Conservation (phyloP, 2,888 invertebrate genomes). For the Mesorhabditis belari region DNA sequence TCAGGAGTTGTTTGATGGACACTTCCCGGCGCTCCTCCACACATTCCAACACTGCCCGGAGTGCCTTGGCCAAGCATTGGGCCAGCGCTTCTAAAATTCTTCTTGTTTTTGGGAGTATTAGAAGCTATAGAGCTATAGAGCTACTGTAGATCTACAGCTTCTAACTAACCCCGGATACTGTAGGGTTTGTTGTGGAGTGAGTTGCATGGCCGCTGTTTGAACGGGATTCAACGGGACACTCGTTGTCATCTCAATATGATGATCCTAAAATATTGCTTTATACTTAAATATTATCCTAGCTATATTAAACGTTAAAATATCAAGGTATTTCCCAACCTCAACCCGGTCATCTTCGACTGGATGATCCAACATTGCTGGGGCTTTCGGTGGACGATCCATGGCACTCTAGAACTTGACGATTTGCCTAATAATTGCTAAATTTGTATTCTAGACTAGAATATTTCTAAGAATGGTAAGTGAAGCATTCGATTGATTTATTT, state of each 20-base stretch:
- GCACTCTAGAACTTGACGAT: neutral
- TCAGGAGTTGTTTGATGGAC: slow-evolving; percentile 21
- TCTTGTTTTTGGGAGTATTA: too few relatives aligned
- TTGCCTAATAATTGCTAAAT: neutral
- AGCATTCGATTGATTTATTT: too few relatives aligned
- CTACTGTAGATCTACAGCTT: too few relatives aligned
- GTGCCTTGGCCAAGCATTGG: slow-evolving; percentile 22
- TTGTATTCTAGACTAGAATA: too few relatives aligned
- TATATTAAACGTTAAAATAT: neutral
- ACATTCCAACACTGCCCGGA: slow-evolving; percentile 26
- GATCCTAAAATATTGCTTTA: too few relatives aligned
- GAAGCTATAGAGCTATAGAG: too few relatives aligned
- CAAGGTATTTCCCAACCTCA: neutral
- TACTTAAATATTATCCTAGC: neutral
- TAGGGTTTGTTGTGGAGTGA: neutral
- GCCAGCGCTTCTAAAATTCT: slow-evolving; percentile 1
- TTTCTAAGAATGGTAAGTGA: too few relatives aligned
- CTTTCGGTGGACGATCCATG: slow-evolving; percentile 13
- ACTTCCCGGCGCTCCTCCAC: slow-evolving; percentile 8
- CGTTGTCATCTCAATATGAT: neutral
- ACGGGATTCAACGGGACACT: too few relatives aligned
- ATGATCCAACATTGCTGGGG: slow-evolving; percentile 5
- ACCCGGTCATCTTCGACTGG: slow-evolving; percentile 6
- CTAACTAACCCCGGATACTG: neutral
- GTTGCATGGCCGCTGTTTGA: too few relatives aligned